Conservation (phyloP, 2,888 invertebrate species). For the Anarsia innoxiella region DNA sequence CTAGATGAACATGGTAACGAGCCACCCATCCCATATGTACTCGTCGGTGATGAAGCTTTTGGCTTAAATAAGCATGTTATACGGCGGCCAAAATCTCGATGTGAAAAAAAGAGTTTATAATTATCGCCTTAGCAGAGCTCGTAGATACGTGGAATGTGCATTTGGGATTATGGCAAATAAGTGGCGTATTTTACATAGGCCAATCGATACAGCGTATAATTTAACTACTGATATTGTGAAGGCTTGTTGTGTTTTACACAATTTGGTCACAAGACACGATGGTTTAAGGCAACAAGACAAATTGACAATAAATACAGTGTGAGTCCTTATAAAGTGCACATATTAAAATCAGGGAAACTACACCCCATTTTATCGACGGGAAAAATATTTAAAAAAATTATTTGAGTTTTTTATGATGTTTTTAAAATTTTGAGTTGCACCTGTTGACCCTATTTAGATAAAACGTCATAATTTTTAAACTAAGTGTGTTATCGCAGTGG, state of each 20-base stretch:
- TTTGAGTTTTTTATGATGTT: too few species aligned
- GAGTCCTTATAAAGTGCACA: too few species aligned
- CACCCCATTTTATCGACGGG: too few species aligned
- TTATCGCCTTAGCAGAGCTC: slow-evolving; percentile 7
- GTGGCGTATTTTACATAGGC: slow-evolving; percentile 15
- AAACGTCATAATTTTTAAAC: too few species aligned
- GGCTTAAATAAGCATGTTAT: slow-evolving; percentile 7
- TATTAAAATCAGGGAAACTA: too few species aligned
- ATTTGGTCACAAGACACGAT: not conserved
- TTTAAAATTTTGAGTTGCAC: too few species aligned
- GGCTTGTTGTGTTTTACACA: slow-evolving; percentile 2
- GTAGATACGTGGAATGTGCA: slow-evolving; percentile 14
- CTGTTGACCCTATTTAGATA: too few species aligned
- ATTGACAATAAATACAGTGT: not conserved
- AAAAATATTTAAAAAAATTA: too few species aligned
- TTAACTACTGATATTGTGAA: slow-evolving; percentile 7
- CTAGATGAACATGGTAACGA: not conserved
- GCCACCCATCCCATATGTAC: slow-evolving; percentile 6
- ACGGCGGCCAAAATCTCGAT: slow-evolving; percentile 1
- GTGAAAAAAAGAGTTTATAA: slow-evolving; percentile 9
- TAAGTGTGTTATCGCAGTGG: too few species aligned
- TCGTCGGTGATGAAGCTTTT: slow-evolving; percentile 12
- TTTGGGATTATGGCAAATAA: slow-evolving; percentile 12
- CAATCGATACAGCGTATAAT: slow-evolving; percentile 6
- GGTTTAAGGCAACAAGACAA: not conserved